Conservation (phyloP, 2,888 invertebrate genomes). For the Cerastis rubricosa region DNA sequence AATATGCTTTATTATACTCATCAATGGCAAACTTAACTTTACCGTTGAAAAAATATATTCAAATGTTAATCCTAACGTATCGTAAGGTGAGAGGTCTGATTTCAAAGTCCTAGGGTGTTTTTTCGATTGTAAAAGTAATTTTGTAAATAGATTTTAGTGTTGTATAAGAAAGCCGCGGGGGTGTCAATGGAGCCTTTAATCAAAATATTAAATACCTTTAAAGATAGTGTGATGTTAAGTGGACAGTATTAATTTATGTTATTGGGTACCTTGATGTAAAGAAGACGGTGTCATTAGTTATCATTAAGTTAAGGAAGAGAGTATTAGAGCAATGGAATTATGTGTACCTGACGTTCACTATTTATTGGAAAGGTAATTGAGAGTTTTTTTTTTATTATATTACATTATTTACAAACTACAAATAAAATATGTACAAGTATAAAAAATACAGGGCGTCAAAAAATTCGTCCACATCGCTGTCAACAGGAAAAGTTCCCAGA, state of each 20-base stretch:
- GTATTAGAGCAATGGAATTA: slow-evolving; percentile 31
- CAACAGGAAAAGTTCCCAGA: too few relatives aligned
- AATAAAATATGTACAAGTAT: too few relatives aligned
- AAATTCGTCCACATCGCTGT: too few relatives aligned
- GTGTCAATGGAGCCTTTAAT: slow-evolving; percentile 61
- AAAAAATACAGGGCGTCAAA: too few relatives aligned
- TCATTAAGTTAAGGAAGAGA: slow-evolving; percentile 38
- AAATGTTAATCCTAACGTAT: slow-evolving; percentile 11
- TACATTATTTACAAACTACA: too few relatives aligned
- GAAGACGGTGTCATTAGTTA: slow-evolving; percentile 42
- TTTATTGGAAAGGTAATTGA: slow-evolving; percentile 13
- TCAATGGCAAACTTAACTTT: slow-evolving; percentile 47
- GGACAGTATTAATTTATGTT: slow-evolving; percentile 46
- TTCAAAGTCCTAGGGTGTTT: neutral
- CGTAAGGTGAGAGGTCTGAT: neutral
- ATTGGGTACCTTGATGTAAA: slow-evolving; percentile 26
- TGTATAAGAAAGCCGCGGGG: slow-evolving; percentile 61
- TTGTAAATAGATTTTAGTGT: slow-evolving; percentile 40
- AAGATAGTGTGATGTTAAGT: slow-evolving; percentile 44
- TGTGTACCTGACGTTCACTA: neutral
- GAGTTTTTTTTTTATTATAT: slow-evolving; percentile 7
- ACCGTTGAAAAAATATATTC: neutral
- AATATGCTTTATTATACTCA: slow-evolving; percentile 60
- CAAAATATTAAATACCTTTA: slow-evolving; percentile 54
- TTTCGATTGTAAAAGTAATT: slow-evolving; percentile 24